Conservation (phyloP, 2,797 vertebrate species). For the Apogon hyalosoma region DNA sequence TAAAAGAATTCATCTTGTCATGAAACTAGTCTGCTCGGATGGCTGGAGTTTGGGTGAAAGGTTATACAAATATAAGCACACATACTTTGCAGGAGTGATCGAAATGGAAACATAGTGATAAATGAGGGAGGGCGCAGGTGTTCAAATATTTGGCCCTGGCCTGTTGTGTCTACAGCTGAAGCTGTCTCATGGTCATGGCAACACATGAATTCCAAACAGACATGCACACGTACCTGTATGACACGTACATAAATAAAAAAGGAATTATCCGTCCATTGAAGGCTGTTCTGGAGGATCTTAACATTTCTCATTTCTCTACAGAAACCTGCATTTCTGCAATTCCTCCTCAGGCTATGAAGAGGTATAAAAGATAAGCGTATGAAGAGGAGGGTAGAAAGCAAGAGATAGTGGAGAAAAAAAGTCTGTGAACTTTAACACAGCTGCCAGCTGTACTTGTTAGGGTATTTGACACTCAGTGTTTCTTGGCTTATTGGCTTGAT, state of each 20-base stretch:
- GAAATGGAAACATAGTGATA: conserved; percentile 43
- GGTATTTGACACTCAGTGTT: not conserved
- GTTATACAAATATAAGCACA: conserved; percentile 1
- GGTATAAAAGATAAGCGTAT: not conserved
- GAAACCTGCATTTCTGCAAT: too few relatives aligned
- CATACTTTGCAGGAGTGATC: conserved; percentile 14
- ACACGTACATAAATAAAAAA: conserved; percentile 1
- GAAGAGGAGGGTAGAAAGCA: conserved; percentile 8
- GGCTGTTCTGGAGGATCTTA: conserved; percentile 11
- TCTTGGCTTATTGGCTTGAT: conserved; percentile 1
- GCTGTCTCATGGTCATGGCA: conserved; percentile 31
- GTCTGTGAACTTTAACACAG: conserved; percentile 9
- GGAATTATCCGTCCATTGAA: not conserved
- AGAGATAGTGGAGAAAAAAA: conserved; percentile 2
- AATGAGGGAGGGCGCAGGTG: conserved; percentile 49
- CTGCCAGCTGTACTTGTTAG: not conserved
- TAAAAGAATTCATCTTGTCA: not conserved
- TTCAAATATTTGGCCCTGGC: conserved; percentile 63
- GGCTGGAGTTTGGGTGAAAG: conserved; percentile 4
- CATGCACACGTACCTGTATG: not conserved
- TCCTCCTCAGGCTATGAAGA: conserved; percentile 1
- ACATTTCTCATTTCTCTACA: not conserved
- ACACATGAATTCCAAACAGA: conserved; percentile 6
- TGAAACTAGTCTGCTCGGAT: not conserved
- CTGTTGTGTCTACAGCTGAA: conserved; percentile 29